Percentiles rank a stretch among this genome's conserved stretches.
These are phyloP conservation scores for Macrosoma leucophasiata DNA, from an alignment of 2,888 invertebrate genomes.

Conservation along the genomic window DNA sequence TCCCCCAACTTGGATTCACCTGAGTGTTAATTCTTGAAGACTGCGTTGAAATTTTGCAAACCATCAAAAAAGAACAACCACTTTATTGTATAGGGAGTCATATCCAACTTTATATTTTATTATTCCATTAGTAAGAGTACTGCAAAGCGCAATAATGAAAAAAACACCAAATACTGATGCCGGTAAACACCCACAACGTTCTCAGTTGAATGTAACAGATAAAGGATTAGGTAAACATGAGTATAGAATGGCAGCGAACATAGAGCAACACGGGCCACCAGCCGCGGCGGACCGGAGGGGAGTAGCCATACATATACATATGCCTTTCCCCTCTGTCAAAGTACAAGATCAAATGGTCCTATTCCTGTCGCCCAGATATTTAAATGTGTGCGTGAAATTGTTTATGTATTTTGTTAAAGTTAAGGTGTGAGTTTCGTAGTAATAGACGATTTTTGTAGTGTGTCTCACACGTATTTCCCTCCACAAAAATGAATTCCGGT, in stretches of 20 bases:
- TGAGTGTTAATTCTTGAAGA: not conserved
- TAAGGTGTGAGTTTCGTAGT: too few relatives aligned
- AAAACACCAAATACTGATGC: not conserved
- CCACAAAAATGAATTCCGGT: too few relatives aligned
- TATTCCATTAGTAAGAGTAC: not conserved
- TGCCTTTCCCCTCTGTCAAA: too few relatives aligned
- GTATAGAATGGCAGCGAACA: not conserved
- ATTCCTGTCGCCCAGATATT: too few relatives aligned
- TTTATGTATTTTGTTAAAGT: too few relatives aligned
- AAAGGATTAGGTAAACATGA: not conserved
- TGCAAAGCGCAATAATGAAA: not conserved
- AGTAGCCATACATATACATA: too few relatives aligned
- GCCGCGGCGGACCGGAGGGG: too few relatives aligned
- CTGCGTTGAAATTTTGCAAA: not conserved
- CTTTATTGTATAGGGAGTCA: not conserved
- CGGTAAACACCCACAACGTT: not conserved
- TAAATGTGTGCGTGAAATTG: too few relatives aligned
- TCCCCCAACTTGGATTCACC: not conserved
- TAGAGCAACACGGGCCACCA: too few relatives aligned
- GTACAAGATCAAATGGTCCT: too few relatives aligned
- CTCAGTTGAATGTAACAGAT: not conserved
- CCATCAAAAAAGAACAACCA: not conserved
- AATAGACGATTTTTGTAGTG: too few relatives aligned
- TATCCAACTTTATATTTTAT: not conserved
- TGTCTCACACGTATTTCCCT: too few relatives aligned